phyloP scores from a whole-genome alignment of 2,113 vertebrate species.

The Aphyosemion australe region DNA sequence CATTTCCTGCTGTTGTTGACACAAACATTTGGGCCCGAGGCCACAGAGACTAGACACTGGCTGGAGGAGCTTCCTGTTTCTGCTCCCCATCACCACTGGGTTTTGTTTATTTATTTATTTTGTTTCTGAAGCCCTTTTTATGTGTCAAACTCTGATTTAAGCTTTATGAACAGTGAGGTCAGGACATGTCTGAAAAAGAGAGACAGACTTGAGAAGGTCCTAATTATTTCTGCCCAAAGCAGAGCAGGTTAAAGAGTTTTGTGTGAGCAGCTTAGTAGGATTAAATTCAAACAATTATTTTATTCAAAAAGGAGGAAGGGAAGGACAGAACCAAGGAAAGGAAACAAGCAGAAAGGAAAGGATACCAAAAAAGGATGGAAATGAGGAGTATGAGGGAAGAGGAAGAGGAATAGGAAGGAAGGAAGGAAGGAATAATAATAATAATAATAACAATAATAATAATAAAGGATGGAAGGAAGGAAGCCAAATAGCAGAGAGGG shows the following conservation, averaged over 20 bases:
- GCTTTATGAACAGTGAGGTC: slow-evolving; percentile 34
- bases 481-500: not conserved
- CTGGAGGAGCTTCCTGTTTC: slow-evolving; percentile 54
- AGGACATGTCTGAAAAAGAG: slow-evolving; percentile 10
- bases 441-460: no score
- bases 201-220: slow-evolving; percentile 2
- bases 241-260: no score
- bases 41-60: slow-evolving; percentile 55
- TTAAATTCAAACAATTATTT: no score
- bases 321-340: not conserved
- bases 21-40: slow-evolving; percentile 43
- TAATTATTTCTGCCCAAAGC: no score
- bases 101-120: slow-evolving; percentile 48
- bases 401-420: not conserved
- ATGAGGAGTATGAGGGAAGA: not conserved
- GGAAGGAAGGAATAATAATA: no score
- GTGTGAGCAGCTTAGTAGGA: not conserved
- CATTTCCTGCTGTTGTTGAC: slow-evolving; percentile 64
- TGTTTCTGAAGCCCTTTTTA: slow-evolving; percentile 3
- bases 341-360: not conserved
- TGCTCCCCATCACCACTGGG: slow-evolving; percentile 32
- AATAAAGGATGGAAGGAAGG: no score
- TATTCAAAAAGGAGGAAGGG: not conserved
- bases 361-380: not conserved
- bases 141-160: slow-evolving; percentile 24